Conservation (phyloP, 2,797 vertebrate species). For the Hoplostethus atlanticus region DNA sequence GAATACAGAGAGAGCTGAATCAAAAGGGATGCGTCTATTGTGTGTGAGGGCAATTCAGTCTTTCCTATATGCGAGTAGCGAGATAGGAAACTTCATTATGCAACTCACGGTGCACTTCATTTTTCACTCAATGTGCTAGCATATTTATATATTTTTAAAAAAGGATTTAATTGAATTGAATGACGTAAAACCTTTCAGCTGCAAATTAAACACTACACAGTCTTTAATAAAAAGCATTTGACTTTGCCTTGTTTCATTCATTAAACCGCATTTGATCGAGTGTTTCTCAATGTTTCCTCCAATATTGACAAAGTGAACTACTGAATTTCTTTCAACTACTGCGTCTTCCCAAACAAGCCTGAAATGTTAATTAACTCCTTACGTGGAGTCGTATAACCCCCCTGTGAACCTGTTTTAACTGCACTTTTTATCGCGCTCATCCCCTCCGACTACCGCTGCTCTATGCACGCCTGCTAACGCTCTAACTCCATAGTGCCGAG, state of each 20-base stretch:
- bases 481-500: neutral
- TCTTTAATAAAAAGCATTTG: constrained; percentile 43
- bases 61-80: constrained; percentile 30
- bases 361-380: neutral
- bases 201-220: constrained; percentile 51
- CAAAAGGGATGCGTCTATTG: constrained; percentile 28
- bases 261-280: constrained; percentile 45
- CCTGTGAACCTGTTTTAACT: neutral
- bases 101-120: constrained; percentile 50
- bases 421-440: neutral
- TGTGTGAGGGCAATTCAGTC: neutral
- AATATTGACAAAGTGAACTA: constrained; percentile 34
- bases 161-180: constrained; percentile 61
- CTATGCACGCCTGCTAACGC: neutral
- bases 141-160: constrained; percentile 52
- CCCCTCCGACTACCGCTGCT: neutral
- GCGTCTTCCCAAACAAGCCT: constrained; percentile 1
- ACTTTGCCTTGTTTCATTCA: constrained; percentile 46
- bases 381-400: neutral
- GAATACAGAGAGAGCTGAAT: constrained; percentile 41
- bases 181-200: constrained; percentile 51
- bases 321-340: neutral
- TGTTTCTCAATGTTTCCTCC: constrained; percentile 23
- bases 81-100: constrained; percentile 49
- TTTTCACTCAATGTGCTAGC: constrained; percentile 54